Base-by-base conservation (phyloP, 2,113 vertebrate genomes). In the Myiozetetes cayanensis region DNA sequence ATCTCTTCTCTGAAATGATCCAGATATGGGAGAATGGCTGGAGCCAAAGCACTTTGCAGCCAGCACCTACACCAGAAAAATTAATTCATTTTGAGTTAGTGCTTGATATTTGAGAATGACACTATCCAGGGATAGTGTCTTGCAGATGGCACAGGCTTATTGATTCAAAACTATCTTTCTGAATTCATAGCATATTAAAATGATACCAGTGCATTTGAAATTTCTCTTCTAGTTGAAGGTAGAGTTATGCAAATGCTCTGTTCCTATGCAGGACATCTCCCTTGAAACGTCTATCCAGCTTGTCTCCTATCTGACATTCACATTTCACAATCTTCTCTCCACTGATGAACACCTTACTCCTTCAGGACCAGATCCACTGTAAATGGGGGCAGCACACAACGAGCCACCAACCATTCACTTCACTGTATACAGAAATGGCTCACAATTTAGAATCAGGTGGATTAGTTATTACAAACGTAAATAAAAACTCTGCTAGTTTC, bases 291-390 rank as follows among this genome's bases (percentile, higher is more conserved):
- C 20, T 39, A 20, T 43, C 21, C 47, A 80, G 31, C 9, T 62
- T 35, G 4, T 43, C 56, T 75, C 41, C 50, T 53, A 17, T 10
- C 19, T 71, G 66, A 74, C 17, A 68, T 7, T 10, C 3, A 0
- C 14, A 63, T 63, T 80, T 67, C 58, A 39, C n/a, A 28, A 14
- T 46, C 56, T 61, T 67, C 46, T 52, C 52, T 72, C 73, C 14
- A 19, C 6, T n/a, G 5, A 8, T 0, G 0, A 71, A 43, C 6
- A 63, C 5, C 3, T 76, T 22, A 62, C 11, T 87, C n/a, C 78
- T 68, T 41, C 49, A 76, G 73, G 62, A 83, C 5, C 20, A 65
- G 56, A 76, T 25, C 30, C 13, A 9, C 8, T 30, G n/a, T 30
- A 62, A 83, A 52, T 14, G 53, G 14, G 33, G 28, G 53, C 70